phyloP scores from a whole-genome alignment of 2,113 vertebrate species.

The Oryzias celebensis region DNA sequence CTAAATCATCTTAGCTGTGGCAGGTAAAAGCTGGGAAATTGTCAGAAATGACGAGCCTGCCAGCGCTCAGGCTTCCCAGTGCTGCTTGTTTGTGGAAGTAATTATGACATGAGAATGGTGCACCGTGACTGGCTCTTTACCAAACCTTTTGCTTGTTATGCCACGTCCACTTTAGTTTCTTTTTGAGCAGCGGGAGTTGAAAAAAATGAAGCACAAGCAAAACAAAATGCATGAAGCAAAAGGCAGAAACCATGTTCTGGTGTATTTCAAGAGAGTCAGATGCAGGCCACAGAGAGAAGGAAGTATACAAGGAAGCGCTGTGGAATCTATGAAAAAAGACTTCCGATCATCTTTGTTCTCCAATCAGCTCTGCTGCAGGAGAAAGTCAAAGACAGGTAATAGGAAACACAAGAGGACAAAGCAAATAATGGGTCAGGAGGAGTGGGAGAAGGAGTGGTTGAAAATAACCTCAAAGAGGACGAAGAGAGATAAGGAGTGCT shows the following conservation, averaged over 20 bases:
- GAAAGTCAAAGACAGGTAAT: slow-evolving; percentile 31
- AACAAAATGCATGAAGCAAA: slow-evolving; percentile 57
- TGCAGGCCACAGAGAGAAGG: neutral
- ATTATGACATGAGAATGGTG: slow-evolving; percentile 56
- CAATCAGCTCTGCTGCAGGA: slow-evolving; percentile 37
- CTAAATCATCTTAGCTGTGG: slow-evolving; percentile 43
- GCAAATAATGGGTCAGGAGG: slow-evolving; percentile 25
- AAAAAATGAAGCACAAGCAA: slow-evolving; percentile 43
- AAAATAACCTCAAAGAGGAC: slow-evolving; percentile 42
- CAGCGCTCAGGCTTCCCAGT: slow-evolving; percentile 58
- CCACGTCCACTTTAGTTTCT: slow-evolving; percentile 30
- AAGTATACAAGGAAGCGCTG: neutral
- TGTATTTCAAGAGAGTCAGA: slow-evolving; percentile 7
- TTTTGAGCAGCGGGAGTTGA: slow-evolving; percentile 18
- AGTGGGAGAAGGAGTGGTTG: slow-evolving; percentile 30
- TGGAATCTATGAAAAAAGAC: slow-evolving; percentile 50
- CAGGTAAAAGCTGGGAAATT: slow-evolving; percentile 67
- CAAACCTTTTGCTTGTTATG: slow-evolving; percentile 54
- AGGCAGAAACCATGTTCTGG: slow-evolving; percentile 23
- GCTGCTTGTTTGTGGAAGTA: slow-evolving; percentile 70
- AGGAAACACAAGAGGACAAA: slow-evolving; percentile 20
- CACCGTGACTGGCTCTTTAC: slow-evolving; percentile 58
- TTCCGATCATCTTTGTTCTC: slow-evolving; percentile 31
- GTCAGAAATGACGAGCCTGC: slow-evolving; percentile 68
- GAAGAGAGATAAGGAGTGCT: slow-evolving; percentile 21